Conservation (phyloP, 1,140 invertebrate genomes). For the Drosophila parabipectinata region DNA sequence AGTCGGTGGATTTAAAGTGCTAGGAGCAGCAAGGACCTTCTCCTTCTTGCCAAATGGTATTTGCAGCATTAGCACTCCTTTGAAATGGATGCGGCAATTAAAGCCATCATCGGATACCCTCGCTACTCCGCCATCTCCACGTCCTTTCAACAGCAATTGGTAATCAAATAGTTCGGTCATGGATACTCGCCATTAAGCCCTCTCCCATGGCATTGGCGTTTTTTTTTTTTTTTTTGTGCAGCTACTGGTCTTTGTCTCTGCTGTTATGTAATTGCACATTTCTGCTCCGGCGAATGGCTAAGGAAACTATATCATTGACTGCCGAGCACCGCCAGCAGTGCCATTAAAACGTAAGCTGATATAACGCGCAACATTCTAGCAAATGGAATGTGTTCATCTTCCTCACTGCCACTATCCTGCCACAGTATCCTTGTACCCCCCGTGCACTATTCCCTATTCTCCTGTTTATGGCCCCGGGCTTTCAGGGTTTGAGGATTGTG, state of each 20-base stretch:
- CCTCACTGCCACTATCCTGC: slow-evolving; percentile 14
- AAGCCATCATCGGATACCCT: slow-evolving; percentile 34
- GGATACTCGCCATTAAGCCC: slow-evolving; percentile 1
- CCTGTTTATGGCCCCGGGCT: slow-evolving; percentile 30
- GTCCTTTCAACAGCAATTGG: slow-evolving; percentile 58
- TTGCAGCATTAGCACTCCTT: slow-evolving; percentile 44
- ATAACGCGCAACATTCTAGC: slow-evolving; percentile 62
- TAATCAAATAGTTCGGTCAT: slow-evolving; percentile 70
- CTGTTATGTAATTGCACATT: slow-evolving; percentile 65
- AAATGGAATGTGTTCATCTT: slow-evolving; percentile 52
- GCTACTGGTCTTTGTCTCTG: not conserved
- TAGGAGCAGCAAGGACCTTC: not conserved
- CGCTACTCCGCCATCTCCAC: not conserved
- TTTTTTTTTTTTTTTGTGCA: not conserved
- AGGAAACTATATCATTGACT: slow-evolving; percentile 74
- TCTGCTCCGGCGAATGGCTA: slow-evolving; percentile 47
- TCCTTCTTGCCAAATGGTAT: not conserved
- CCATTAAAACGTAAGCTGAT: slow-evolving; percentile 80
- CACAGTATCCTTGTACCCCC: slow-evolving; percentile 2
- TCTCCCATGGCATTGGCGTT: not conserved
- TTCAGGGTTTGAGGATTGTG: not conserved
- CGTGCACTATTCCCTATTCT: slow-evolving; percentile 14
- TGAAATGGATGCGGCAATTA: slow-evolving; percentile 55
- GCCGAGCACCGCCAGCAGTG: slow-evolving; percentile 33
- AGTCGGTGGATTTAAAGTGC: not conserved